phyloP scores from a whole-genome alignment of 2,888 invertebrate genomes.

The Drymonia ruficornis region DNA sequence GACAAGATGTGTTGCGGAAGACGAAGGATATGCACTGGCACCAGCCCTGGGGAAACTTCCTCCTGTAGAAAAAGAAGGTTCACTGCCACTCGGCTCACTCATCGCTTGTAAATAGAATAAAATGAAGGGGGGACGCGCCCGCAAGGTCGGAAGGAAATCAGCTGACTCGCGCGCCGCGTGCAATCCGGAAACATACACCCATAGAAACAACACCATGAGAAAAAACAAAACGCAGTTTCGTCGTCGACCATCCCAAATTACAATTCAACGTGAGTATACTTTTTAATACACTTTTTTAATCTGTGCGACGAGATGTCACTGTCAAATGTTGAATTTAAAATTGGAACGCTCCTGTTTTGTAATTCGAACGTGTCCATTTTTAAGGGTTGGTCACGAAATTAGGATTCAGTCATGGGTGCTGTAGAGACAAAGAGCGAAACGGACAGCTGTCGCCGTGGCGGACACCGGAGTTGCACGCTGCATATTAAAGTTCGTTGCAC shows the following conservation, averaged over 20 bases:
- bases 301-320: constrained; percentile 13
- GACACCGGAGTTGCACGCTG: constrained; percentile 57
- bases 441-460: constrained; percentile 59
- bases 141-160: constrained; percentile 79
- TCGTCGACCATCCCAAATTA: constrained; percentile 38
- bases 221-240: constrained; percentile 38
- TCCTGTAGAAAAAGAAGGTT: constrained; percentile 80
- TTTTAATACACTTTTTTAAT: constrained; percentile 19
- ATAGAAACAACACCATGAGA: constrained; percentile 47
- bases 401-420: constrained; percentile 36
- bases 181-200: constrained; percentile 66
- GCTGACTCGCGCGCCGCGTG: constrained; percentile 72
- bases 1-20: constrained; percentile 80
- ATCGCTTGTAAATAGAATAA: constrained; percentile 73
- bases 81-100: constrained; percentile 52
- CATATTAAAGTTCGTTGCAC: constrained; percentile 67
- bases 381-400: constrained; percentile 33
- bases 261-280: constrained; percentile 57
- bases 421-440: constrained; percentile 45
- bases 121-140: constrained; percentile 59
- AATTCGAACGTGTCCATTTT: constrained; percentile 26
- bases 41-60: constrained; percentile 75
- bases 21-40: constrained; percentile 72
- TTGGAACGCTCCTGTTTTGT: constrained; percentile 19
- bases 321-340: constrained; percentile 29